Percentiles rank a stretch among this genome's conserved stretches.
These are phyloP conservation scores for Zaprionus lineosus DNA, from an alignment of 2,888 invertebrate genomes.

Conservation along the genomic window DNA sequence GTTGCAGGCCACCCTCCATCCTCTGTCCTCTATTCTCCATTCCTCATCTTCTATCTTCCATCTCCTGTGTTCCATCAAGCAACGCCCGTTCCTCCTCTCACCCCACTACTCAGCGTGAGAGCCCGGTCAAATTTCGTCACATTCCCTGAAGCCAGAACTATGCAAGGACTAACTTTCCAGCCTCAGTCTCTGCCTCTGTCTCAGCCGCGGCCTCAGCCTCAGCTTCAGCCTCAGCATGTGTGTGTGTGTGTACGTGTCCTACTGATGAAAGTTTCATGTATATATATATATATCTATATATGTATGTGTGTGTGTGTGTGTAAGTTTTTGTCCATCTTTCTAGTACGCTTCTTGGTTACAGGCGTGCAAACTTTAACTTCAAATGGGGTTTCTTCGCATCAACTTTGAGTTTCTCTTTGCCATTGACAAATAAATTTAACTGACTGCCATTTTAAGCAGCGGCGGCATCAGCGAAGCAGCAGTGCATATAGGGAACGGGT, in stretches of 20 bases:
- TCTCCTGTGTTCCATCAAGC: too few relatives aligned
- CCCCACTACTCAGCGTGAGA: too few relatives aligned
- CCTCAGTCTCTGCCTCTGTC: too few relatives aligned
- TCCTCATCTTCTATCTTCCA: background rate
- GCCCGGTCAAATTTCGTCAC: background rate
- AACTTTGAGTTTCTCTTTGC: constrained; percentile 72
- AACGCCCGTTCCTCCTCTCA: too few relatives aligned
- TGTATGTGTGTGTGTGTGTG: constrained; percentile 5
- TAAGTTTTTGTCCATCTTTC: constrained; percentile 37
- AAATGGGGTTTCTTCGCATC: constrained; percentile 25
- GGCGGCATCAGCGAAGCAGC: too few relatives aligned
- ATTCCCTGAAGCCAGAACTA: background rate
- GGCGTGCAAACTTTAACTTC: constrained; percentile 51
- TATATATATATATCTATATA: background rate
- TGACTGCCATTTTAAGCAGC: constrained; percentile 22
- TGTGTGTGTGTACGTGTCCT: constrained; percentile 4
- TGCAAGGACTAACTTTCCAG: constrained; percentile 6
- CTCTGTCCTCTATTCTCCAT: background rate
- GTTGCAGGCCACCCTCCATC: too few relatives aligned
- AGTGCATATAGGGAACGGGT: too few relatives aligned
- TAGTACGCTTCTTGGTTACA: constrained; percentile 59
- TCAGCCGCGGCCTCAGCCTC: too few relatives aligned
- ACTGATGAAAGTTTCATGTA: too few relatives aligned
- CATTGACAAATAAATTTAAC: constrained; percentile 69
- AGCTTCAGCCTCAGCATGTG: too few relatives aligned